Base-by-base conservation (phyloP, 2,113 vertebrate genomes). In the Campylomormyrus tamandua region DNA sequence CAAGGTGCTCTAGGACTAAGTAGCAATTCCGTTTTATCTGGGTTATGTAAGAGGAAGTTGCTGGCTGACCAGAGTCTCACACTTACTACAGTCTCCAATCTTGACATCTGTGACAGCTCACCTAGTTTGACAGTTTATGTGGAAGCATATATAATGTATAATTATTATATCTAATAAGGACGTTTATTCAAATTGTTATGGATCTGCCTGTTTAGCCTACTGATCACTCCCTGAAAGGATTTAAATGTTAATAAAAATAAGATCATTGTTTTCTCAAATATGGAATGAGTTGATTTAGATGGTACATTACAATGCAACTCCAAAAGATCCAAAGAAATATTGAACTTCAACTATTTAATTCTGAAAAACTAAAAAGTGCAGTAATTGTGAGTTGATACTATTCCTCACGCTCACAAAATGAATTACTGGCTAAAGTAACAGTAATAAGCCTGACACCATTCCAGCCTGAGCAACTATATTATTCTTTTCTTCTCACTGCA, bases 171-270 rank as follows among this genome's bases (percentile, higher is more conserved):
- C 17, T 52, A 89, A 90, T 90, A 90, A 84, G 0, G 52, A 92
- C 91, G 91, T 94, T 93, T 15, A 8, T 62, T 77, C 89, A 89
- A 83, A 90, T 92, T 90, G 92, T 93, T 94, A 94, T 92, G 93
- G 90, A 93, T 91, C 80, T 24, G 46, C 19, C 77, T 50, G 19
- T 83, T 89, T 39, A 35, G 24, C 3, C 56, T 24, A 19, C 9
- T 58, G 50, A 17, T 84, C 21, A 11, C 10, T 31, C 35, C 39
- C 56, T 66, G 53, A 66, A 45, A 31, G 80, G 77, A 31, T 27
- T 49, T 45, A 11, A 24, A 56, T 17, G 31, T 53, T 77, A 52
- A 77, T 42, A 70, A 11, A 11, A 31, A 5, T 10, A 35, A 89
- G 17, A 52, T 31, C 46, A 53, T 5, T 4, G 31, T 31, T 6